Evolutionary conservation across 2,888 invertebrate species (phyloP), one percentile per base, ranked within the genome.

Genomic region (Antheraea yamamai): DNA sequence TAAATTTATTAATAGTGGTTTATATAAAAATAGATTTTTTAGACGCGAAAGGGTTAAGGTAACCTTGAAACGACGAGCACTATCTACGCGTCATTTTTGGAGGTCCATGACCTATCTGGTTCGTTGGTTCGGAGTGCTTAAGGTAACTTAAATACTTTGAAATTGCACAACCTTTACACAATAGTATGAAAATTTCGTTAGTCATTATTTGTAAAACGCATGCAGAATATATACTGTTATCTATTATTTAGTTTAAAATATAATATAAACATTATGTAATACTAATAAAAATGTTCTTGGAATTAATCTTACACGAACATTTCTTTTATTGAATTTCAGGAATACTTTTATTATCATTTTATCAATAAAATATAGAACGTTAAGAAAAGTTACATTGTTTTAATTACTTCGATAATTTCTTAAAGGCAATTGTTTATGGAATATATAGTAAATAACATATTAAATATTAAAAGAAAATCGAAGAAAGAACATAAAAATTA

Each of bases 21-120:
- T 61, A 26, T 66, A 12, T 66, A 66, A 16, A 66, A 30, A 66
- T 30, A 26, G 12, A 14, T 30, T 30, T 26, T 30, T 66, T 66
- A 30, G 16, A 16, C 16, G 7, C 26, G 26, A 30, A 30, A 30
- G 20, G 64, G 30, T 26, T 47, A 61, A 61, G 12, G 47, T 81
- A 84, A 79, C 87, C 87, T 86, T 87, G 87, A 78, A 83, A 81
- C 78, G 80, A 80, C 81, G 81, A 85, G 87, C 86, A 81, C 81
- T 82, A 84, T 82, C 80, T 88, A 85, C 88, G 89, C 85, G 82
- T 83, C 79, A 85, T 79, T 84, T 87, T 88, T 81, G 79, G 79
- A 88, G 89, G 86, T 90, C 86, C 83, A 83, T 85, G 89, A 88
- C 87, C 87, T 78, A 82, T 61, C 78, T 78, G 76, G 84, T 82